These are phyloP conservation scores for Nowickia ferox DNA, from an alignment of 2,888 invertebrate genomes.

Conservation along the genomic window DNA sequence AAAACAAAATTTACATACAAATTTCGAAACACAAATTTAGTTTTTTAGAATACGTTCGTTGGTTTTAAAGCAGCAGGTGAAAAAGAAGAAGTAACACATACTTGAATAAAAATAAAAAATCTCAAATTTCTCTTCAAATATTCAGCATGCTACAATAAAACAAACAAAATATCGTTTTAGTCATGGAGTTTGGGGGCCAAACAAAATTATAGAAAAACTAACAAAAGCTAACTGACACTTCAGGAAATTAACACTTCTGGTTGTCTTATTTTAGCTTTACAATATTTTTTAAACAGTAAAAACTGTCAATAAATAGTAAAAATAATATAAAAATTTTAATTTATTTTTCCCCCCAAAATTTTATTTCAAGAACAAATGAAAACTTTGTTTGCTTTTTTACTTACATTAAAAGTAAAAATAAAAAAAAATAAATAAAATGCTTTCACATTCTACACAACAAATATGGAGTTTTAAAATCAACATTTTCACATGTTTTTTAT, in stretches of 20 bases:
- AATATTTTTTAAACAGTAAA: constrained; percentile 6
- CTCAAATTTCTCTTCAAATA: too few relatives aligned
- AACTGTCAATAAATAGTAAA: constrained; percentile 58
- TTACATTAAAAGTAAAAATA: constrained; percentile 3
- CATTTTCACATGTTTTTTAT: not conserved
- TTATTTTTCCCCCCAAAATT: not conserved
- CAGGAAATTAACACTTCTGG: constrained; percentile 65
- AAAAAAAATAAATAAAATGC: constrained; percentile 12
- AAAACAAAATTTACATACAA: too few relatives aligned
- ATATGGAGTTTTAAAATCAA: constrained; percentile 37
- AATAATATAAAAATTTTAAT: constrained; percentile 14
- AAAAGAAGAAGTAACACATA: too few relatives aligned
- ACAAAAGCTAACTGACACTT: constrained; percentile 13
- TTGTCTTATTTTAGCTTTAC: constrained; percentile 9
- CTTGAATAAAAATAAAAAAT: too few relatives aligned
- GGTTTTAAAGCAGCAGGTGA: too few relatives aligned
- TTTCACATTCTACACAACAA: constrained; percentile 33
- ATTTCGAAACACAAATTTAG: too few relatives aligned
- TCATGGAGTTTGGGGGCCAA: not conserved
- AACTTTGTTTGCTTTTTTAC: constrained; percentile 18
- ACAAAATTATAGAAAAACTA: not conserved
- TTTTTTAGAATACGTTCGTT: too few relatives aligned
- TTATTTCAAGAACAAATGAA: constrained; percentile 24
- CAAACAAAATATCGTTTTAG: not conserved
- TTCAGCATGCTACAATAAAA: too few relatives aligned